Percentiles rank a stretch among this genome's conserved stretches.
Conservation (phyloP, 1,140 invertebrate species). For the Euwallacea fornicatus region DNA sequence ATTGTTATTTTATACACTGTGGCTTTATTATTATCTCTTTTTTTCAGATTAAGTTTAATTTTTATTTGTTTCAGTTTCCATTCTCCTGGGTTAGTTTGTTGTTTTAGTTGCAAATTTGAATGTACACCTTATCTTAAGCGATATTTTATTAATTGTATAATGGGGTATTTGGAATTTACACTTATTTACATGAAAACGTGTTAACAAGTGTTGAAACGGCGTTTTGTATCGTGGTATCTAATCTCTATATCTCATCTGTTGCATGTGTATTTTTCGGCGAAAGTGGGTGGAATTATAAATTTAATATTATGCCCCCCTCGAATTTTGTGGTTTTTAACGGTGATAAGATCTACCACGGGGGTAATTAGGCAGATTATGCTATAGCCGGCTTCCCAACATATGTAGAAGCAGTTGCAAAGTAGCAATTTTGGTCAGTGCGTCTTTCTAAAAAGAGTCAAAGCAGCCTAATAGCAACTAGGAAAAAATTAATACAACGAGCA, state of each 20-base stretch:
- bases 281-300: constrained; percentile 18
- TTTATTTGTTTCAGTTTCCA: background rate
- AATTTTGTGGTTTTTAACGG: constrained; percentile 20
- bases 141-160: background rate
- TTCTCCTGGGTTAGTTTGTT: background rate
- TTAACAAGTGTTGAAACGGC: constrained; percentile 34
- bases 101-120: background rate
- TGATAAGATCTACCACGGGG: background rate
- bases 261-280: constrained; percentile 12
- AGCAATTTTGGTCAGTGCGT: too few relatives aligned
- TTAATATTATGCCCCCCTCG: constrained; percentile 20
- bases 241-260: constrained; percentile 20
- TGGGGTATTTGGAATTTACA: background rate
- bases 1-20: constrained; percentile 1
- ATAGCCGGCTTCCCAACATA: background rate
- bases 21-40: constrained; percentile 15
- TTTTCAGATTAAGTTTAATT: constrained; percentile 4
- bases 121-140: background rate
- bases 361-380: constrained; percentile 5
- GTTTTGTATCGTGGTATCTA: constrained; percentile 29
- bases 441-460: too few relatives aligned
- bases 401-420: too few relatives aligned
- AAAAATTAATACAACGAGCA: too few relatives aligned
- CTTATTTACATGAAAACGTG: background rate
- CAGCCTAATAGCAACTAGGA: too few relatives aligned